Evolutionary conservation across 1,140 invertebrate genomes (phyloP).

Genomic region (Micrasema minimum): DNA sequence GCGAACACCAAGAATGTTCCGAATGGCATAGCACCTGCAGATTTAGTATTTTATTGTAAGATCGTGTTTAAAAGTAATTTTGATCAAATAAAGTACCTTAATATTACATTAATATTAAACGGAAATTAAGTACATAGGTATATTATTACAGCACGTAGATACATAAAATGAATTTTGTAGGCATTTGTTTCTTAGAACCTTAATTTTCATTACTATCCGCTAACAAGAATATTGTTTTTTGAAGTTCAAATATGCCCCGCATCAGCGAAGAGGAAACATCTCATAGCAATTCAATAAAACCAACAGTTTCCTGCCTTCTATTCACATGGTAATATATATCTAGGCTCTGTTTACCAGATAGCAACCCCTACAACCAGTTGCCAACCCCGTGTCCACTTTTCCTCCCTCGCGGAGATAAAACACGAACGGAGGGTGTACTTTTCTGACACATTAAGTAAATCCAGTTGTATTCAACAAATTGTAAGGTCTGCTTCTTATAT

Average conservation of each 20-base stretch:
- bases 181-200: too few species aligned
- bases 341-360: slow-evolving; percentile 16
- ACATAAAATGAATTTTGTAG: too few species aligned
- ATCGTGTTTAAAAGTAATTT: too few species aligned
- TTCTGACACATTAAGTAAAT: slow-evolving; percentile 46
- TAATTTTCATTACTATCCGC: too few species aligned
- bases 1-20: too few species aligned
- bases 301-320: slow-evolving; percentile 1
- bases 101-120: too few species aligned
- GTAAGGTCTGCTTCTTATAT: slow-evolving; percentile 18
- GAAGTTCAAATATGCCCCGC: neutral
- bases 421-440: slow-evolving; percentile 38
- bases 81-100: too few species aligned
- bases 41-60: too few species aligned
- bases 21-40: too few species aligned
- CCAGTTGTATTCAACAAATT: slow-evolving; percentile 34
- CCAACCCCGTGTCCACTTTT: neutral
- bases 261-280: slow-evolving; percentile 11
- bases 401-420: slow-evolving; percentile 25
- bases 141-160: too few species aligned
- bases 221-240: too few species aligned
- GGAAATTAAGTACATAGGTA: too few species aligned
- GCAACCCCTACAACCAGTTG: neutral
- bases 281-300: slow-evolving; percentile 3
- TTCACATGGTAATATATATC: slow-evolving; percentile 25